Evolutionary conservation across 2,113 vertebrate genomes (phyloP).

Genomic region (Periophthalmus modestus): DNA sequence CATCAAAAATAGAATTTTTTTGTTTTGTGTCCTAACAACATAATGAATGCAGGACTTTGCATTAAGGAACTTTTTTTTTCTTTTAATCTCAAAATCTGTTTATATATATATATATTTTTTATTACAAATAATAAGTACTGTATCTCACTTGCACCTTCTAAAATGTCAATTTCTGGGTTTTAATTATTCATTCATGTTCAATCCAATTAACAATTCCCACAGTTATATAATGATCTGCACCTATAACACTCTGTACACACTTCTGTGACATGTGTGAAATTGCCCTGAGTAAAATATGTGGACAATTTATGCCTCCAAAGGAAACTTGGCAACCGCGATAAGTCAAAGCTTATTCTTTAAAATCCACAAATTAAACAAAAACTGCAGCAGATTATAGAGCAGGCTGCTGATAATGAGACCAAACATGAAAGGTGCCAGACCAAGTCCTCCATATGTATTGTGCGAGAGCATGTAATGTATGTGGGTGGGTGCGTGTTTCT

Average conservation of each 20-base stretch:
- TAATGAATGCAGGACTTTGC: no score
- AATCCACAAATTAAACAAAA: background rate
- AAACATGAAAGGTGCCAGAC: conserved; percentile 2
- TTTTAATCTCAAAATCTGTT: no score
- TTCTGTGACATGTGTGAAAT: background rate
- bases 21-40: no score
- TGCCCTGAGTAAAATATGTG: background rate
- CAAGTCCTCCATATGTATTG: background rate
- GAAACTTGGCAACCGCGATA: conserved; percentile 1
- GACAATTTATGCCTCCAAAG: background rate
- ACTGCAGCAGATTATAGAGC: background rate
- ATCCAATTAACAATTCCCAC: background rate
- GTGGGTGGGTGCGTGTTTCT: conserved; percentile 30
- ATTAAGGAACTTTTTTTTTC: no score
- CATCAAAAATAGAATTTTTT: no score
- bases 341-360: conserved; percentile 4
- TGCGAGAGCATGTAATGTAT: background rate
- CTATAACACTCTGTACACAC: background rate
- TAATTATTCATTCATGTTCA: background rate
- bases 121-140: background rate
- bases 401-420: background rate
- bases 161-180: background rate
- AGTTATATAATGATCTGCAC: background rate
- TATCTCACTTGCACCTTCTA: background rate
- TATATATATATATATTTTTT: no score